Percentiles rank a stretch among this genome's conserved stretches.
Conservation (phyloP, 2,113 vertebrate genomes). For the Diadophis punctatus region DNA sequence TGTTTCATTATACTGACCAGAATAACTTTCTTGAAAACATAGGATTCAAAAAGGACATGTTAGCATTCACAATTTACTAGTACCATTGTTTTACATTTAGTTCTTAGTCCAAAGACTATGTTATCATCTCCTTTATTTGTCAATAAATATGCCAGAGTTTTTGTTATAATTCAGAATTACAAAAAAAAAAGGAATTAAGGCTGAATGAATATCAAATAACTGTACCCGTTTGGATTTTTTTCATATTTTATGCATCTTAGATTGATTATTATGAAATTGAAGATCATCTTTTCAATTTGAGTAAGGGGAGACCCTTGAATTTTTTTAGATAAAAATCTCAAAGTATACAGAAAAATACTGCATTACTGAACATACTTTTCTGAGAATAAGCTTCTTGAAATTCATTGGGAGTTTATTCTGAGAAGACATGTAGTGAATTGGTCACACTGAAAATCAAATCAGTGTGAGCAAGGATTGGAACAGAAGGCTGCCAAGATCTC, state of each 20-base stretch:
- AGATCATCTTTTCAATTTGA: not conserved
- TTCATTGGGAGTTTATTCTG: not conserved
- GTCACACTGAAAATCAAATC: not conserved
- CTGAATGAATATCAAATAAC: not conserved
- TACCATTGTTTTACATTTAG: not conserved
- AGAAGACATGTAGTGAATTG: not conserved
- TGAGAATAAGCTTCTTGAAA: not conserved
- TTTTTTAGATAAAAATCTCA: not conserved
- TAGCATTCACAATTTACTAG: not conserved
- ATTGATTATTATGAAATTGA: not conserved
- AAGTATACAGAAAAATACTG: not conserved
- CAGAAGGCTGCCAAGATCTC: not conserved
- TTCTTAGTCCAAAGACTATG: not conserved
- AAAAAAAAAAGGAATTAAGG: not conserved
- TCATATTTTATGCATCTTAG: not conserved
- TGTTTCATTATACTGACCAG: not conserved
- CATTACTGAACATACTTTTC: not conserved
- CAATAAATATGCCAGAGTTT: not conserved
- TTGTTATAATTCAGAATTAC: not conserved
- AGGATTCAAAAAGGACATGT: not conserved
- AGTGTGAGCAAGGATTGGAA: not conserved
- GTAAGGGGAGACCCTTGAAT: not conserved
- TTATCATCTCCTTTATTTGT: not conserved
- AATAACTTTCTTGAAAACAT: not conserved
- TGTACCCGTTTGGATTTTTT: not conserved